Evolutionary conservation across 2,888 invertebrate species (phyloP).

Genomic region (Lasius fuliginosus): DNA sequence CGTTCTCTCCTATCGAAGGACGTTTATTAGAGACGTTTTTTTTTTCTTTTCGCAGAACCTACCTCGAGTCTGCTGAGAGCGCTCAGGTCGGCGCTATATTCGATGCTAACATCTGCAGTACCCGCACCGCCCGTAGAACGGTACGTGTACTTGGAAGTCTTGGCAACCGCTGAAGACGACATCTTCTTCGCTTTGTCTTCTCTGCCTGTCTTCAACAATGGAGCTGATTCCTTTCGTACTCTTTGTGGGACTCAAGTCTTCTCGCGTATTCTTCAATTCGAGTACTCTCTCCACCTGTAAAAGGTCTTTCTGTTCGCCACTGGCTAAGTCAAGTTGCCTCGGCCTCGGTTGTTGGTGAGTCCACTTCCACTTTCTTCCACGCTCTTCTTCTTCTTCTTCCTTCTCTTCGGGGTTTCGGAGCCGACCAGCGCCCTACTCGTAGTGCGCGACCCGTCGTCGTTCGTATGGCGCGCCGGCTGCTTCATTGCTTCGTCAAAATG

Average conservation of each 20-base stretch:
- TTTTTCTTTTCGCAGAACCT: slow-evolving; percentile 79
- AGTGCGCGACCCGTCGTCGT: slow-evolving; percentile 89
- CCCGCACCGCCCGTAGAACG: slow-evolving; percentile 93
- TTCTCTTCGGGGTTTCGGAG: slow-evolving; percentile 83
- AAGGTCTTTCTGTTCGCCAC: slow-evolving; percentile 23
- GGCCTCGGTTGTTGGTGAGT: slow-evolving; percentile 58
- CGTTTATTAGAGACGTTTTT: not conserved
- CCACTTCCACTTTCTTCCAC: slow-evolving; percentile 56
- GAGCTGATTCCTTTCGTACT: slow-evolving; percentile 32
- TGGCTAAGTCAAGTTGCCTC: slow-evolving; percentile 61
- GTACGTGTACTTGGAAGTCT: slow-evolving; percentile 97
- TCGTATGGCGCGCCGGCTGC: slow-evolving; percentile 88
- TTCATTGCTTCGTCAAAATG: slow-evolving; percentile 83
- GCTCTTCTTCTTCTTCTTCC: slow-evolving; percentile 72
- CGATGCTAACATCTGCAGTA: slow-evolving; percentile 96
- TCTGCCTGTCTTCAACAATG: slow-evolving; percentile 41
- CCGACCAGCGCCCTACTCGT: slow-evolving; percentile 88
- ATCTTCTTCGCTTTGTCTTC: slow-evolving; percentile 84
- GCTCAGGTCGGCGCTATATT: slow-evolving; percentile 97
- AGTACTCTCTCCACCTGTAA: slow-evolving; percentile 37
- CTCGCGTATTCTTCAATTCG: slow-evolving; percentile 47
- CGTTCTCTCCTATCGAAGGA: slow-evolving; percentile 37
- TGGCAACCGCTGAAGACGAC: slow-evolving; percentile 92
- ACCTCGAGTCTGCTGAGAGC: slow-evolving; percentile 98
- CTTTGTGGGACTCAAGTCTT: slow-evolving; percentile 45